phyloP scores from a whole-genome alignment of 2,888 invertebrate species.

The Pterostichus madidus region DNA sequence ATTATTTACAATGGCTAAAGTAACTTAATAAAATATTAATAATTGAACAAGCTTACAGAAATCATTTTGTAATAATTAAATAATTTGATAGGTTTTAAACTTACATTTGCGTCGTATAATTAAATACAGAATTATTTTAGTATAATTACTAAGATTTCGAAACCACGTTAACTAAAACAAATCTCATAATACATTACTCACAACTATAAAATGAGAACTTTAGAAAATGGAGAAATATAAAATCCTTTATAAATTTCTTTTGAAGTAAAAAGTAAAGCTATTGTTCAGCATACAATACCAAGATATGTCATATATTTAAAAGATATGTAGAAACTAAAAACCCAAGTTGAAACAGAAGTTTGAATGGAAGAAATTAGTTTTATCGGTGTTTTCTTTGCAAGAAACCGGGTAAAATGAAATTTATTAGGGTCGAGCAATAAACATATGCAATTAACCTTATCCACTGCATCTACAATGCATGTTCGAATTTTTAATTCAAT shows the following conservation, averaged over 20 bases:
- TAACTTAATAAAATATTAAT: no score
- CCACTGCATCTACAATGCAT: constrained; percentile 54
- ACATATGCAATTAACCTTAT: constrained; percentile 60
- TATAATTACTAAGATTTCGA: no score
- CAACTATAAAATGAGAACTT: no score
- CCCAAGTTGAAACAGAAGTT: not conserved
- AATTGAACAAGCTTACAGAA: no score
- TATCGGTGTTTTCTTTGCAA: constrained; percentile 1
- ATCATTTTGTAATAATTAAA: no score
- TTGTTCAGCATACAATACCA: not conserved
- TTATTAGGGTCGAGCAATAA: constrained; percentile 52
- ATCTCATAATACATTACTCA: no score
- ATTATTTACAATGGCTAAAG: no score
- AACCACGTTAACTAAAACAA: no score
- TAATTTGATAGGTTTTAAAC: no score
- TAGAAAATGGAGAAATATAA: no score
- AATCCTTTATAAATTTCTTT: not conserved
- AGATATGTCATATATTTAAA: not conserved
- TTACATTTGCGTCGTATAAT: no score
- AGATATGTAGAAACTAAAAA: constrained; percentile 30
- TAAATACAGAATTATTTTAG: no score
- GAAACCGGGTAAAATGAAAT: constrained; percentile 27
- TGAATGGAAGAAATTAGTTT: constrained; percentile 29
- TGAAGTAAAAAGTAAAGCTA: not conserved
- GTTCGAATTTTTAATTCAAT: constrained; percentile 63